These are phyloP conservation scores for Eurystomus glaucurus DNA, from an alignment of 2,797 vertebrate species.

Conservation along the genomic window DNA sequence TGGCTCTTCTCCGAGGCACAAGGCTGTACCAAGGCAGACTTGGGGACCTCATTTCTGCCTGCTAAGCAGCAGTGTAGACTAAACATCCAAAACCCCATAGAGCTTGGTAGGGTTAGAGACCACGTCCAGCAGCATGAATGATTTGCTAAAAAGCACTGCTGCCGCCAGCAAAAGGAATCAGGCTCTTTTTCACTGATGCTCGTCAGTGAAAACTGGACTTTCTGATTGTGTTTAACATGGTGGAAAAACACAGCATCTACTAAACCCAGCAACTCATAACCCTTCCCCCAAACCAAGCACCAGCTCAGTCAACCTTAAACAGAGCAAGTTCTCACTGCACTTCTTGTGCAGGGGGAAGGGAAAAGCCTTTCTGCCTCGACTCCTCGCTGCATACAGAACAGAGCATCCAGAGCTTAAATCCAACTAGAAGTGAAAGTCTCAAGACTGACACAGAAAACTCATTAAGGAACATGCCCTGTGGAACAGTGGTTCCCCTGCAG, in stretches of 20 bases:
- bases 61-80: not conserved
- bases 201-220: not conserved
- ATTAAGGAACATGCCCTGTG: not conserved
- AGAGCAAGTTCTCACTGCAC: not conserved
- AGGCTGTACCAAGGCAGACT: accelerated
- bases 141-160: not conserved
- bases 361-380: not conserved
- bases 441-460: not conserved
- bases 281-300: not conserved
- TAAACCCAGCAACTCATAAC: not conserved
- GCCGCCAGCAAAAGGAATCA: not conserved
- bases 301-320: not conserved
- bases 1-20: not conserved
- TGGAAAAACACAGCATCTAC: conserved; percentile 4
- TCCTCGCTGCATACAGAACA: not conserved
- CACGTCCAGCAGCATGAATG: accelerated
- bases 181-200: not conserved
- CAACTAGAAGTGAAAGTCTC: not conserved
- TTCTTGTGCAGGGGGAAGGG: not conserved
- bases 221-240: not conserved
- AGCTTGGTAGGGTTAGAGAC: not conserved
- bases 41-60: not conserved
- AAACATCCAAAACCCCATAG: not conserved
- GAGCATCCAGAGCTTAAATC: not conserved
- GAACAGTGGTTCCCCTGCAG: not conserved